Conservation (phyloP, 2,797 vertebrate species). For the Xerus rutilus region DNA sequence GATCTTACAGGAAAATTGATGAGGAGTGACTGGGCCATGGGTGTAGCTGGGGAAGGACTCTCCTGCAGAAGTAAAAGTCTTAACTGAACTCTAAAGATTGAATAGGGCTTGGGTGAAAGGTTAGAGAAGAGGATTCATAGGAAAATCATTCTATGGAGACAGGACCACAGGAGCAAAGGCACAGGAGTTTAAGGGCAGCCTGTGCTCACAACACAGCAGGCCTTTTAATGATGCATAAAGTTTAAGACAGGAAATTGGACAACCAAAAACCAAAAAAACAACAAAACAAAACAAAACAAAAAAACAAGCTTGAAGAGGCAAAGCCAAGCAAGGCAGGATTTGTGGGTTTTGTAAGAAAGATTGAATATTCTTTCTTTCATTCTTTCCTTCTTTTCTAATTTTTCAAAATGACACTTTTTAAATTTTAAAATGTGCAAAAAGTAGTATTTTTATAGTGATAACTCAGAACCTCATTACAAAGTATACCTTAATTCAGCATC, state of each 20-base stretch:
- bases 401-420: not conserved
- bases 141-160: not conserved
- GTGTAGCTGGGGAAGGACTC: not conserved
- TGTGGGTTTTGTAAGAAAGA: not conserved
- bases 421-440: not conserved
- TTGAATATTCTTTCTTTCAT: not conserved
- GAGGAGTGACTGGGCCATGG: not conserved
- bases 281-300: not conserved
- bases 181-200: not conserved
- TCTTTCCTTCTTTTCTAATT: too few species aligned
- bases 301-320: not conserved
- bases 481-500: conserved; percentile 2
- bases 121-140: not conserved
- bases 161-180: not conserved
- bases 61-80: not conserved
- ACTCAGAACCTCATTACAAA: not conserved
- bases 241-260: not conserved
- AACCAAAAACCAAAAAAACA: not conserved
- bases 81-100: not conserved
- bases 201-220: not conserved
- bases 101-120: not conserved
- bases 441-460: conserved; percentile 41
- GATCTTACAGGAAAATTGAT: not conserved
- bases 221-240: not conserved
- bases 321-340: not conserved